Conservation (phyloP, 2,797 vertebrate genomes). For the Fringilla coelebs region DNA sequence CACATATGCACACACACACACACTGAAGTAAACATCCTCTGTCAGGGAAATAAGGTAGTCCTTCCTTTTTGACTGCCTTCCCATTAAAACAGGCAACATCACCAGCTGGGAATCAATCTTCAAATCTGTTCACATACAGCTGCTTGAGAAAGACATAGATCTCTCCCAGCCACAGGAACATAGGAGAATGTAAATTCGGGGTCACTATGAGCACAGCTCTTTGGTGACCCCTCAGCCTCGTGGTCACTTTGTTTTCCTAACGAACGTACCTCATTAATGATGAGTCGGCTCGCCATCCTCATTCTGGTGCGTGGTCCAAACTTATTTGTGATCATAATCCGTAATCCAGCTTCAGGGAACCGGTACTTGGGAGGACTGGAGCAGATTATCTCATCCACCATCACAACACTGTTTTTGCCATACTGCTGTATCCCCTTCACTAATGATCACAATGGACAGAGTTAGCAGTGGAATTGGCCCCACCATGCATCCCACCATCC, state of each 20-base stretch:
- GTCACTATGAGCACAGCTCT: neutral
- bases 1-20: neutral
- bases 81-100: neutral
- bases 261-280: constrained; percentile 91
- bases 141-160: neutral
- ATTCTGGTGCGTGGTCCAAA: constrained; percentile 95
- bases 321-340: constrained; percentile 96
- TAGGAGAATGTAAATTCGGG: neutral
- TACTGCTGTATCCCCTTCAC: constrained; percentile 87
- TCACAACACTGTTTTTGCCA: constrained; percentile 87
- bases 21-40: neutral
- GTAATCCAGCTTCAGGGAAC: constrained; percentile 92
- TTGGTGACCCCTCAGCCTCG: neutral
- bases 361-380: constrained; percentile 91
- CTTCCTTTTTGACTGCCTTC: neutral
- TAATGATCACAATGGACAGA: constrained; percentile 62
- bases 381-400: constrained; percentile 96
- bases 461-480: constrained; percentile 6
- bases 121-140: neutral
- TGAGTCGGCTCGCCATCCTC: constrained; percentile 96
- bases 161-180: neutral
- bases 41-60: neutral
- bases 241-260: neutral
- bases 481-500: neutral
- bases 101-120: neutral